Base-by-base conservation (phyloP, 1,140 invertebrate genomes). In the Paracyclopina nana region DNA sequence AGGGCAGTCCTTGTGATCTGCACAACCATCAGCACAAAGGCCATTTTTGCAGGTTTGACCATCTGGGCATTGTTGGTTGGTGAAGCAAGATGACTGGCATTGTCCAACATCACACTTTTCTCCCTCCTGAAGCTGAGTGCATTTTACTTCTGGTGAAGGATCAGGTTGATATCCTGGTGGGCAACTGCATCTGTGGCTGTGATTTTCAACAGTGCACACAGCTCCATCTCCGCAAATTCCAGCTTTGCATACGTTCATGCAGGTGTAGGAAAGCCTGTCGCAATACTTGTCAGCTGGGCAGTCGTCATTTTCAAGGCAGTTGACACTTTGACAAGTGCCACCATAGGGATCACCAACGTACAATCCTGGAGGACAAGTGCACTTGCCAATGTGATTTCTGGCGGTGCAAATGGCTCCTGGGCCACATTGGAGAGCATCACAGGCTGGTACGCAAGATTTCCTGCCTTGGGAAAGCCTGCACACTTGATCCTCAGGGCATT, bases 301-400 rank as follows among this genome's bases (percentile, higher is more conserved):
- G 58, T 87, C 82, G 24, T 74, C 72, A 57, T 85, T 85, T 58
- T 82, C 82, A 24, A 86, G 78, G 60, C 82, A 86, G 6, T 80
- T 78, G 1, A 86, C 82, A 24, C 72, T 68, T 61, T 74, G 70
- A 58, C 83, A 87, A 18, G 82, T 82, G 54, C 71, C 65, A 60
- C 86, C 79, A 59, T 79, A 76, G 0, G 84, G 82, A 68, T 88
- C 76, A 1, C 84, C 85, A 6, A 79, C 76, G 60, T 75, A 85
- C 0, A 78, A 72, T 12, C 83, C 83, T 4, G 76, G 74, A 6
- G 83, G 83, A 61, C 84, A 90, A 60, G 84, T 79, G 59, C 84
- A 91, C 60, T 82, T 78, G 0, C 81, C 78, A 4, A 77, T 77
- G 60, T 88, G 84, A 62, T 87, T 87, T 55, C 85, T 82, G 2